Conservation (phyloP, 2,113 vertebrate species). For the Ceyx cyanopectus region DNA sequence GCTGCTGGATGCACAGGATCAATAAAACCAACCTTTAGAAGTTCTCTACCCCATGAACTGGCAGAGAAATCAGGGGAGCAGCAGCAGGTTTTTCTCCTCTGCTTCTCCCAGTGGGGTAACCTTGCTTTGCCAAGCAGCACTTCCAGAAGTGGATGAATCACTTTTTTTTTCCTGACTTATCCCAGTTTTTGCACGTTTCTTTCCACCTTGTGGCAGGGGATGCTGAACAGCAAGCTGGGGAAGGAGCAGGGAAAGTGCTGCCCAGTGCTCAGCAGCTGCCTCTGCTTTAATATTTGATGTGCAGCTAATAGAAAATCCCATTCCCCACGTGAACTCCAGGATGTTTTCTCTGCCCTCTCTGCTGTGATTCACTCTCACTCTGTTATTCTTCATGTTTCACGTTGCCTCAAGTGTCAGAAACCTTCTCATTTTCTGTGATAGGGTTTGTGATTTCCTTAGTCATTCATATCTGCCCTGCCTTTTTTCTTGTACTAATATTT, state of each 20-base stretch:
- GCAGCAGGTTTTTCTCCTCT: not conserved
- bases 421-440: constrained; percentile 2
- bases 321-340: not conserved
- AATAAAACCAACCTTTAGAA: not conserved
- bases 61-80: not conserved
- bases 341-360: not conserved
- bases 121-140: not conserved
- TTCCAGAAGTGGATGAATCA: not conserved
- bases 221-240: not conserved
- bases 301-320: not conserved
- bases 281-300: not conserved
- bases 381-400: not conserved
- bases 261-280: not conserved
- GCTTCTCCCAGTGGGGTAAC: not conserved
- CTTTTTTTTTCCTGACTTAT: not conserved
- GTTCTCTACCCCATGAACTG: not conserved
- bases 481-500: constrained; percentile 24
- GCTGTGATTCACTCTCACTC: not conserved
- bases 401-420: constrained; percentile 14
- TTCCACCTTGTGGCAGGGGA: rapidly evolving
- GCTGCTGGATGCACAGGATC: no score
- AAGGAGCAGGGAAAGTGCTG: not conserved
- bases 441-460: constrained; percentile 48
- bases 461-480: constrained; percentile 20
- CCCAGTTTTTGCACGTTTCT: rapidly evolving